Evolutionary conservation across 2,888 invertebrate species (phyloP).

Genomic region (Nephrotoma flavescens): DNA sequence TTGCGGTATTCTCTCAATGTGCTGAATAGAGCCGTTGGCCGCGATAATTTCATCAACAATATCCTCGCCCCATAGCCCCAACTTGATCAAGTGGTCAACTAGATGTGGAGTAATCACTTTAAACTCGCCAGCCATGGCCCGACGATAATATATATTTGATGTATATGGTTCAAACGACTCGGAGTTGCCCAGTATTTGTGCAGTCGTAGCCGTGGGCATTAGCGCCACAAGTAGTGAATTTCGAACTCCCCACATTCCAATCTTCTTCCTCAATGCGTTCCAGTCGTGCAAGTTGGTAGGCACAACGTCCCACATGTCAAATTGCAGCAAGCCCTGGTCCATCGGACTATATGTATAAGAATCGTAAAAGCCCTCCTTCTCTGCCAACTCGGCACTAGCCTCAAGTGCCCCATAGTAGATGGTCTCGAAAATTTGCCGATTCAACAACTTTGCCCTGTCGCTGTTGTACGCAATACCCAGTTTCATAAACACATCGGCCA

Average conservation of each 20-base stretch:
- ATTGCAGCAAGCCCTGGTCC: slow-evolving; percentile 82
- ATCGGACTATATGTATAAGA: slow-evolving; percentile 82
- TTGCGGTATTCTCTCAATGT: background rate
- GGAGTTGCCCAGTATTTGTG: slow-evolving; percentile 95
- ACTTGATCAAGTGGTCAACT: background rate
- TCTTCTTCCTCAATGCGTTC: slow-evolving; percentile 60
- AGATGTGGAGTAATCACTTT: background rate
- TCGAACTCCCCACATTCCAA: slow-evolving; percentile 69
- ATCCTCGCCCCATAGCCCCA: background rate
- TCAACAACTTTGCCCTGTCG: slow-evolving; percentile 69
- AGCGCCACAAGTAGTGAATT: slow-evolving; percentile 84
- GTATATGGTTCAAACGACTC: slow-evolving; percentile 94
- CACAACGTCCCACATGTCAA: slow-evolving; percentile 87
- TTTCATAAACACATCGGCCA: slow-evolving; percentile 85
- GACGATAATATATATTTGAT: slow-evolving; percentile 80
- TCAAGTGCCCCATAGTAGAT: slow-evolving; percentile 86
- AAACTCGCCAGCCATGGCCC: slow-evolving; percentile 27
- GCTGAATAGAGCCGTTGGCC: background rate
- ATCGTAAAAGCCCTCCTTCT: slow-evolving; percentile 65
- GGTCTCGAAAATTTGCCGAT: slow-evolving; percentile 88
- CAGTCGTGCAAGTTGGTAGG: slow-evolving; percentile 82
- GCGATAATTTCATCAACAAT: background rate
- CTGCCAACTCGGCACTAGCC: slow-evolving; percentile 80
- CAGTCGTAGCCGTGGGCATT: slow-evolving; percentile 95
- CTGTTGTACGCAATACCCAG: slow-evolving; percentile 84